These are phyloP conservation scores for Heliconius hermathena DNA, from an alignment of 1,140 invertebrate species.

Conservation along the genomic window DNA sequence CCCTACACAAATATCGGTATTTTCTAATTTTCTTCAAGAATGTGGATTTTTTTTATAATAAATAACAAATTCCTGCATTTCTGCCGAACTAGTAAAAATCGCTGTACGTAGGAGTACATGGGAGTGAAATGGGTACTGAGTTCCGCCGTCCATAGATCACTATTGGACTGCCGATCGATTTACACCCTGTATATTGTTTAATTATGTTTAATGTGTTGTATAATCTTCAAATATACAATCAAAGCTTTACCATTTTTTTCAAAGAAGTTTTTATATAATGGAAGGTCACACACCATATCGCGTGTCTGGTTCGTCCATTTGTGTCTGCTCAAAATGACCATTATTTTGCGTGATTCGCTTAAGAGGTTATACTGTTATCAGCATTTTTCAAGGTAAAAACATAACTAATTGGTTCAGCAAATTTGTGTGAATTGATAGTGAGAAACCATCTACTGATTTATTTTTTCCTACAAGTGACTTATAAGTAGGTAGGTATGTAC, in stretches of 20 bases:
- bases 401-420: background rate
- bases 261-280: constrained; percentile 7
- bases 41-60: too few species aligned
- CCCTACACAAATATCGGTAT: too few species aligned
- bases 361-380: constrained; percentile 11
- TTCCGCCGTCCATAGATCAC: too few species aligned
- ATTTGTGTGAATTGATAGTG: background rate
- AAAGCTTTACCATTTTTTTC: background rate
- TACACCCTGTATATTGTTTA: background rate
- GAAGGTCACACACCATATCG: constrained; percentile 35
- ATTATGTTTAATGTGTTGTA: background rate
- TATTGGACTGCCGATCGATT: too few species aligned
- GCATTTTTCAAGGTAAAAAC: background rate
- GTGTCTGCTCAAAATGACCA: constrained; percentile 38
- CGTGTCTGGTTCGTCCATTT: constrained; percentile 34
- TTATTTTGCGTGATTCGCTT: constrained; percentile 29
- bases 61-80: too few species aligned
- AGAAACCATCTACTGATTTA: background rate
- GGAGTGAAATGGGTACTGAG: too few species aligned
- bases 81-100: too few species aligned
- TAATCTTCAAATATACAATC: background rate
- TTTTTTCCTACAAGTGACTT: too few species aligned
- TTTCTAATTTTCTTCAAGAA: too few species aligned
- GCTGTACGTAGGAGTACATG: too few species aligned
- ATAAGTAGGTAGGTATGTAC: too few species aligned